Conservation (phyloP, 2,797 vertebrate species). For the Moxostoma hubbsi region DNA sequence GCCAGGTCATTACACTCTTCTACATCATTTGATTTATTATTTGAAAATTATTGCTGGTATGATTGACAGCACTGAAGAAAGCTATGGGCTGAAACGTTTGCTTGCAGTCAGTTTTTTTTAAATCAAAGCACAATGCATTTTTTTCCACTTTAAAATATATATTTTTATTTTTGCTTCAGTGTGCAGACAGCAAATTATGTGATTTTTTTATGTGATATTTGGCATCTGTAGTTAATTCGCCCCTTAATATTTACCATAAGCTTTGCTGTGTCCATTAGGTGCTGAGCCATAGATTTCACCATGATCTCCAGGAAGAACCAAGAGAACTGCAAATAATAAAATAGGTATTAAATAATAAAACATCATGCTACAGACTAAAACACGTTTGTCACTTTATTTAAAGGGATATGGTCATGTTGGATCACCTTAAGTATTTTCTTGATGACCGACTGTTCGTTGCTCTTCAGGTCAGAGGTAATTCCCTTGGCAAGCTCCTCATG, state of each 20-base stretch:
- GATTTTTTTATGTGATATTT: no score
- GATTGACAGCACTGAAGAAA: no score
- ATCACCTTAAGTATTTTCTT: constrained; percentile 90
- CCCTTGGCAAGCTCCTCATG: constrained; percentile 95
- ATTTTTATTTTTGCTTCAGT: no score
- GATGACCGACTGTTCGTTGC: constrained; percentile 87
- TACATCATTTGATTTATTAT: no score
- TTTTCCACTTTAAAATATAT: no score
- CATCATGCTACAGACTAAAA: background rate
- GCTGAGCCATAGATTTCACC: constrained; percentile 95
- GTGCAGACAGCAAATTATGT: no score
- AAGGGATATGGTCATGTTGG: background rate
- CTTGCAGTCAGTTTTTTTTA: no score
- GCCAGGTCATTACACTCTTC: no score
- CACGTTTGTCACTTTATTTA: background rate
- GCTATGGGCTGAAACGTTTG: no score
- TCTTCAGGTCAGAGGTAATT: constrained; percentile 91
- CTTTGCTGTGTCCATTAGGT: constrained; percentile 87
- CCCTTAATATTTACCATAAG: constrained; percentile 76
- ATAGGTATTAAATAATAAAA: background rate
- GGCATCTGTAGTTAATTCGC: no score
- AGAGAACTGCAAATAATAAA: constrained; percentile 82
- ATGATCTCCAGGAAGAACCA: constrained; percentile 98
- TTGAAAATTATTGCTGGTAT: no score
- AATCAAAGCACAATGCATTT: no score